Conservation (phyloP, 2,888 invertebrate species). For the Tineola bisselliella region DNA sequence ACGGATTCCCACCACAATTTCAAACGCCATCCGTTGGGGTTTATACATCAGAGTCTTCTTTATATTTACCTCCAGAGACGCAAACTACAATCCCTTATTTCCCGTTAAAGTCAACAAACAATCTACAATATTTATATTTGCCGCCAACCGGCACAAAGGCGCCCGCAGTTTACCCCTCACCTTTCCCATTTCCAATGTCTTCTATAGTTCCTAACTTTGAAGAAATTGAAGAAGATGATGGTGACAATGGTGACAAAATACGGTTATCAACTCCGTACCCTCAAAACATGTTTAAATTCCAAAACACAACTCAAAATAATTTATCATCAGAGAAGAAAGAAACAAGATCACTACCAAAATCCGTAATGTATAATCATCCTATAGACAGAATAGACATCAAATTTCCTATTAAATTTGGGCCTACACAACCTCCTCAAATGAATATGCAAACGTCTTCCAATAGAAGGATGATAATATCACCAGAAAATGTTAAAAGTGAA, state of each 20-base stretch:
- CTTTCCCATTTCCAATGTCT: slow-evolving; percentile 40
- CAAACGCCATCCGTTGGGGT: slow-evolving; percentile 32
- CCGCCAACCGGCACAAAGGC: slow-evolving; percentile 45
- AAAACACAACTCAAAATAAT: slow-evolving; percentile 20
- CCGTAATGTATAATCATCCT: slow-evolving; percentile 29
- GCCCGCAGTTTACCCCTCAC: slow-evolving; percentile 37
- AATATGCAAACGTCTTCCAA: slow-evolving; percentile 31
- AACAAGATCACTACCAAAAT: slow-evolving; percentile 29
- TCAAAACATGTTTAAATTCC: slow-evolving; percentile 27
- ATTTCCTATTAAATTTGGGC: slow-evolving; percentile 25
- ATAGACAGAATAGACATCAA: slow-evolving; percentile 47
- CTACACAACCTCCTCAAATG: slow-evolving; percentile 18
- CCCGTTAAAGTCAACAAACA: slow-evolving; percentile 39
- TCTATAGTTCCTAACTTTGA: slow-evolving; percentile 33
- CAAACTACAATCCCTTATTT: slow-evolving; percentile 45
- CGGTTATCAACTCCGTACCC: slow-evolving; percentile 22
- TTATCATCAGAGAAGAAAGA: slow-evolving; percentile 30
- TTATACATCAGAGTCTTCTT: slow-evolving; percentile 41
- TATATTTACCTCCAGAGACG: slow-evolving; percentile 50
- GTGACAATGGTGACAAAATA: slow-evolving; percentile 24
- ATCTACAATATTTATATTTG: slow-evolving; percentile 42
- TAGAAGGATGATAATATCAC: slow-evolving; percentile 41
- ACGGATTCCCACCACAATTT: slow-evolving; percentile 43
- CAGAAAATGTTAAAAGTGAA: slow-evolving; percentile 38
- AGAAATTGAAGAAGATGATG: slow-evolving; percentile 32